These are phyloP conservation scores for Cnemophilus loriae DNA, from an alignment of 2,113 vertebrate species.

Conservation along the genomic window DNA sequence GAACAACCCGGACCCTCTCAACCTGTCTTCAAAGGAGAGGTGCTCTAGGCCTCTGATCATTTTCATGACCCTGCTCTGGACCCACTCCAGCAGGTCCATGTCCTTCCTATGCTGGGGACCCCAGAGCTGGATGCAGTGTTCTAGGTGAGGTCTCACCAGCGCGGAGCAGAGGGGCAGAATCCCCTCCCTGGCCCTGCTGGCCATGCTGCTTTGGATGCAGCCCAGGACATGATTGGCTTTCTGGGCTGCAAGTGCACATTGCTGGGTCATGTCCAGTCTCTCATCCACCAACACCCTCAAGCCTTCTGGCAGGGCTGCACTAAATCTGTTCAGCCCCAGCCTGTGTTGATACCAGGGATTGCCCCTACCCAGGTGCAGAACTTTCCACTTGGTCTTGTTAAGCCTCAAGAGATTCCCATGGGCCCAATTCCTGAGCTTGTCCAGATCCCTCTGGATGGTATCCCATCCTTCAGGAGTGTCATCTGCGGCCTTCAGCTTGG, in stretches of 20 bases:
- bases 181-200: rapidly evolving
- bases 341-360: rapidly evolving
- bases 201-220: rapidly evolving
- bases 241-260: rapidly evolving
- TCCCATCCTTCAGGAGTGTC: rapidly evolving
- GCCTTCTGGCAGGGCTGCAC: not conserved
- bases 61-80: not conserved
- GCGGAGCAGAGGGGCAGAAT: not conserved
- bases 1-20: not conserved
- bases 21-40: not conserved
- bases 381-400: not conserved
- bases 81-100: rapidly evolving
- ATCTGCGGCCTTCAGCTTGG: not conserved
- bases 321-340: not conserved
- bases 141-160: not conserved
- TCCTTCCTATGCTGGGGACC: rapidly evolving
- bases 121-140: not conserved
- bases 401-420: not conserved
- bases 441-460: not conserved
- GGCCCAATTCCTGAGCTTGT: not conserved
- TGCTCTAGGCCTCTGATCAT: not conserved
- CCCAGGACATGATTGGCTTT: rapidly evolving
- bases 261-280: rapidly evolving
- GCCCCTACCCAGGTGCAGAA: rapidly evolving
- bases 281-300: not conserved